A percentile compares a stretch with the other conserved stretches of the same genome.
Evolutionary conservation across 2,113 vertebrate species (phyloP).

Genomic region (Erpornis zantholeuca): DNA sequence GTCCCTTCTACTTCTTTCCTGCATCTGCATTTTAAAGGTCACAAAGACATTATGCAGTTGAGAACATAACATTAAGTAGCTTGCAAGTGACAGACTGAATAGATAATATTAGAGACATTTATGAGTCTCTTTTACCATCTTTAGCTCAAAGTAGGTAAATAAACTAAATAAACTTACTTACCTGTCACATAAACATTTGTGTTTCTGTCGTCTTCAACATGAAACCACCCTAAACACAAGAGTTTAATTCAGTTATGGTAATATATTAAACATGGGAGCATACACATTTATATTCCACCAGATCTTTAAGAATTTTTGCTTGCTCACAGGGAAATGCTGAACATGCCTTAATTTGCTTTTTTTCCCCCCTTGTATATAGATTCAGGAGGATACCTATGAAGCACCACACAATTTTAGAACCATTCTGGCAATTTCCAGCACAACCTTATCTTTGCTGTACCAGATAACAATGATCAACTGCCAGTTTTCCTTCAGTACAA

Average conservation of each 20-base stretch:
- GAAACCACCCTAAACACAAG: constrained; percentile 88
- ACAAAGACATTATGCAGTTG: background rate
- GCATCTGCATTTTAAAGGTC: background rate
- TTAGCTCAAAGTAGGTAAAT: background rate
- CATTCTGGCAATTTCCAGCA: background rate
- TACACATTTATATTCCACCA: background rate
- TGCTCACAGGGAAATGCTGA: background rate
- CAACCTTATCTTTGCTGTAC: background rate
- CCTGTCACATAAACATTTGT: constrained; percentile 96
- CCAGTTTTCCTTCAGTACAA: background rate
- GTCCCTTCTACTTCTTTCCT: background rate
- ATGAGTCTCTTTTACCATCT: background rate
- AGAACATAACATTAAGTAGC: background rate
- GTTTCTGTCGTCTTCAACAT: constrained; percentile 90
- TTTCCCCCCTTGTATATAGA: too few relatives aligned
- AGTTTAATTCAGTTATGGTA: background rate
- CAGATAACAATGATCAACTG: background rate
- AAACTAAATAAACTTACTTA: constrained; percentile 68
- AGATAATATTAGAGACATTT: background rate
- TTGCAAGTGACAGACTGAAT: background rate
- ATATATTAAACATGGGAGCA: background rate
- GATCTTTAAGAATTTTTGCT: background rate
- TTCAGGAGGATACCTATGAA: background rate
- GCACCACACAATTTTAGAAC: background rate
- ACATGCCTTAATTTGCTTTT: background rate